These are phyloP conservation scores for Botrylloides violaceus DNA, from an alignment of 23 tunicate species.

Conservation along the genomic window DNA sequence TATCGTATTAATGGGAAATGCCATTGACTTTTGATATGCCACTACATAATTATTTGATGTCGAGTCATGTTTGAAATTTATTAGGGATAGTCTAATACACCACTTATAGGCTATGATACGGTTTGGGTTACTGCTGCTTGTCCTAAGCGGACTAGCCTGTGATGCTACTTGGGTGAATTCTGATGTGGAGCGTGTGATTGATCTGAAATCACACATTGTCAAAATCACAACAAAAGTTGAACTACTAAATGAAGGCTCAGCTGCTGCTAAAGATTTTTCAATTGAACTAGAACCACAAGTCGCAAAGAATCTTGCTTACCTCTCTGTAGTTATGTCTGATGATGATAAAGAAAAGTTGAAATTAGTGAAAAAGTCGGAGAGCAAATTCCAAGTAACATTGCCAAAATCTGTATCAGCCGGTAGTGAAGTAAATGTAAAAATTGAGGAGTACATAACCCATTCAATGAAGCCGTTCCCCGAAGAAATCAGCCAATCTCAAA, in stretches of 20 bases:
- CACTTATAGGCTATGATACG: neutral
- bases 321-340: slow-evolving; percentile 40
- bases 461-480: slow-evolving; percentile 75
- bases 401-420: slow-evolving; percentile 44
- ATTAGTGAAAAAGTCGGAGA: slow-evolving; percentile 24
- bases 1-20: no score
- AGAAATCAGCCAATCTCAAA: slow-evolving; percentile 92
- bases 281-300: slow-evolving; percentile 60
- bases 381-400: slow-evolving; percentile 42
- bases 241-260: slow-evolving; percentile 44
- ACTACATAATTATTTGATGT: neutral
- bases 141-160: neutral
- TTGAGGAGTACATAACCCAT: slow-evolving; percentile 57
- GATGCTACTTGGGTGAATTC: slow-evolving; percentile 68
- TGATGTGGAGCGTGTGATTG: slow-evolving; percentile 73
- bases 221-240: slow-evolving; percentile 59
- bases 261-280: slow-evolving; percentile 34
- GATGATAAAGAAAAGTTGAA: slow-evolving; percentile 12
- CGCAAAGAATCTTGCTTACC: slow-evolving; percentile 48
- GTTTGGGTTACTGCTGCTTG: neutral
- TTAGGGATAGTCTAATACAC: neutral
- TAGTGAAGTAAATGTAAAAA: slow-evolving; percentile 14
- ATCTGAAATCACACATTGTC: slow-evolving; percentile 69
- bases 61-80: neutral
- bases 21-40: neutral